These are phyloP conservation scores for Eunapius fragilis DNA, from an alignment of 37 sponge, comb jelly and placozoan species.

Conservation along the genomic window DNA sequence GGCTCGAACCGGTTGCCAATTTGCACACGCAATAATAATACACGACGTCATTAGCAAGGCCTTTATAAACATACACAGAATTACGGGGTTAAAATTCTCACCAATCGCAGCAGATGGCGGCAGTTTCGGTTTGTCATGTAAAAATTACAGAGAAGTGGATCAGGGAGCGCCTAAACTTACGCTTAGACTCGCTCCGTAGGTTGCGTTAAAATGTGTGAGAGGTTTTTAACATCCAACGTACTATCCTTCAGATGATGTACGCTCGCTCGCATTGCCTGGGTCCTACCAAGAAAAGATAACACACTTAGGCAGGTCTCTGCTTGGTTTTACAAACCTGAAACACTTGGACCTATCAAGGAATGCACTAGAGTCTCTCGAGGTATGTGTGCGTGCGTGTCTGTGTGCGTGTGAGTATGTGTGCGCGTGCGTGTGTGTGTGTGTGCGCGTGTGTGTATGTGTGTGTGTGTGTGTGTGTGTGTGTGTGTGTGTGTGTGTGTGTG, in stretches of 20 bases:
- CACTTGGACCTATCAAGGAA: slow-evolving; percentile 91
- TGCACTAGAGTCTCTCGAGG: slow-evolving; percentile 77
- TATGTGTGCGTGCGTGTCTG: too few relatives aligned
- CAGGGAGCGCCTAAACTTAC: slow-evolving; percentile 70
- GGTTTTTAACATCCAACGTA: not conserved
- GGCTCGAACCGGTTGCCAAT: too few relatives aligned
- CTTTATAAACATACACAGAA: too few relatives aligned
- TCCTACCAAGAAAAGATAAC: slow-evolving; percentile 86
- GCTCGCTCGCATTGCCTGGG: slow-evolving; percentile 83
- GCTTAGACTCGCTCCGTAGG: slow-evolving; percentile 60
- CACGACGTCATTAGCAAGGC: too few relatives aligned
- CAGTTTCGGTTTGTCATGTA: slow-evolving; percentile 1
- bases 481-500: too few relatives aligned
- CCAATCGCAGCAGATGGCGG: not conserved
- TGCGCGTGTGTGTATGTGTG: too few relatives aligned
- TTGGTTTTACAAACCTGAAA: slow-evolving; percentile 71
- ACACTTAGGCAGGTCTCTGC: slow-evolving; percentile 73
- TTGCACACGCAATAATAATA: too few relatives aligned
- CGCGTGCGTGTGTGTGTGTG: too few relatives aligned
- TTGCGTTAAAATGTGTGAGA: not conserved
- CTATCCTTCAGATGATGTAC: slow-evolving; percentile 71
- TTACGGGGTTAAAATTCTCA: not conserved
- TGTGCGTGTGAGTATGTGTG: too few relatives aligned
- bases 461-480: too few relatives aligned
- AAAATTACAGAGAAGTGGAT: slow-evolving; percentile 85